These are phyloP conservation scores for Pachydiplax longipennis DNA, from an alignment of 2,888 invertebrate genomes.

Conservation along the genomic window DNA sequence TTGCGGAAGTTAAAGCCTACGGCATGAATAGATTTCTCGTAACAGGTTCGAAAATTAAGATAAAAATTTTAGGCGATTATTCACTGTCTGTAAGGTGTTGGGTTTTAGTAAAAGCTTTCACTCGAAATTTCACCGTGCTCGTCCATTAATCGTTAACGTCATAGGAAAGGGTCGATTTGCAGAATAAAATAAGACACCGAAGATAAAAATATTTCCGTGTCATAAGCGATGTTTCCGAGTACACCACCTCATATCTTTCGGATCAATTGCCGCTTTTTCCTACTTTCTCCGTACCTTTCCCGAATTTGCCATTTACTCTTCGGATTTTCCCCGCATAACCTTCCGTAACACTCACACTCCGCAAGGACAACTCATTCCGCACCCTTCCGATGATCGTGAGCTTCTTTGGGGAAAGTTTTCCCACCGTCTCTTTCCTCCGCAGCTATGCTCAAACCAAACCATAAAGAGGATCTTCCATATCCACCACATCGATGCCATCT, in stretches of 20 bases:
- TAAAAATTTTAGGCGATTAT: not conserved
- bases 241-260: not conserved
- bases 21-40: too few species aligned
- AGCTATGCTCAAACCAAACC: not conserved
- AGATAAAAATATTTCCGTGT: not conserved
- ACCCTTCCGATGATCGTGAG: not conserved
- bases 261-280: not conserved
- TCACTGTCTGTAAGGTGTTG: not conserved
- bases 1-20: too few species aligned
- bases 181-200: not conserved
- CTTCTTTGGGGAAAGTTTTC: constrained; percentile 27
- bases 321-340: not conserved
- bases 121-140: not conserved
- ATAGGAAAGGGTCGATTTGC: not conserved
- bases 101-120: not conserved
- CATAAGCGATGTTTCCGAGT: not conserved
- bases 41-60: too few species aligned
- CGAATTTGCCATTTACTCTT: not conserved
- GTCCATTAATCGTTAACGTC: not conserved
- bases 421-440: not conserved
- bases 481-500: constrained; percentile 24
- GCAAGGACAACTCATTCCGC: not conserved
- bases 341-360: not conserved
- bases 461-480: not conserved
- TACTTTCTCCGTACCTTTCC: not conserved